Evolutionary conservation across 2,797 vertebrate species (phyloP), one percentile per base, ranked within the genome.

Genomic region (Alfaro cultratus): DNA sequence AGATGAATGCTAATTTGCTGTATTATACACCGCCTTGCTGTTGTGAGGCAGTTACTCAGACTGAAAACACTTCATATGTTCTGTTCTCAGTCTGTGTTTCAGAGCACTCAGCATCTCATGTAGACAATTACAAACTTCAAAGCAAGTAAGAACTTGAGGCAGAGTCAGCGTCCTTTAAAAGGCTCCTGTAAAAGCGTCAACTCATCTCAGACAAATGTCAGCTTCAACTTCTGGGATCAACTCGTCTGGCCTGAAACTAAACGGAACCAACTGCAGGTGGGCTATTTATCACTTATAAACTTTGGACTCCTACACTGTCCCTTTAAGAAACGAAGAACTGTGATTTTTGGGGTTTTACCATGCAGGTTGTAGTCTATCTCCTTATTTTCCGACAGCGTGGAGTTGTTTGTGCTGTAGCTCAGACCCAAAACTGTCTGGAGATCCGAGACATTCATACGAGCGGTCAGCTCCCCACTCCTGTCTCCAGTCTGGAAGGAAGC

Each of bases 361-460:
- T 96, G 94, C 36, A 94, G 31, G 83, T 89, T 96, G 92, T 92
- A 95, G 78, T 98, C 97, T 1, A 92, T 80, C 0, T 95, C 93
- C 0, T 96, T 96, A 84, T 94, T 97, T 92, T 98, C 97, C 0
- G 97, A 96, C 86, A 99, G 92, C 39, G 97, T 91, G 71, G 98
- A 98, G 85, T 89, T 96, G 85, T 98, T 98, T 10, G 97, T 97
- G 95, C 96, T 98, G 80, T 99, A 99, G 91, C 98, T 99, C 76
- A 99, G 90, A 79, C 98, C 98, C 57, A 99, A 96, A 81, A 99
- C 97, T 94, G 95, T 97, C 85, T 99, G 98, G 49, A 99, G 97
- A 85, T 99, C 98, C 6, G 98, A 98, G 74, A 99, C 97, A 6
- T 99, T 99, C 92, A 99, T 97, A 62, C 97, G 96, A 26, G 98